phyloP scores from a whole-genome alignment of 2,888 invertebrate genomes.

The Brachyptera putata region DNA sequence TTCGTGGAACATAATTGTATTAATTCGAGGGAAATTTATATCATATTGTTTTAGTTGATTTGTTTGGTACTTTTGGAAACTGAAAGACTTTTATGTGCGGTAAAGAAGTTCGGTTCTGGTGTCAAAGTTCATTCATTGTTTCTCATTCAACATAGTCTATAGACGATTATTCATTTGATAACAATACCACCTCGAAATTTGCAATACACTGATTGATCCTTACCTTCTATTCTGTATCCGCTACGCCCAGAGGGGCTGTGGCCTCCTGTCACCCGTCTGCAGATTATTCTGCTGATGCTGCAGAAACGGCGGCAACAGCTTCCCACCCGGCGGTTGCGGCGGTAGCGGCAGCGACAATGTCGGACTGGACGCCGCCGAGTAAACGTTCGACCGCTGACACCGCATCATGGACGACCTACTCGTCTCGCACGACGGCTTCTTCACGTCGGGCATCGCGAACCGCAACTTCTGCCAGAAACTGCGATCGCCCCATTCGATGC shows the following conservation, averaged over 20 bases:
- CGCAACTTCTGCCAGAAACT: slow-evolving; percentile 96
- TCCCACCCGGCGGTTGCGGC: slow-evolving; percentile 43
- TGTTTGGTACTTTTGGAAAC: too few species aligned
- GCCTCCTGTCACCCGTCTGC: slow-evolving; percentile 43
- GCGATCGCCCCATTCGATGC: slow-evolving; percentile 90
- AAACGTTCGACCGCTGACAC: slow-evolving; percentile 46
- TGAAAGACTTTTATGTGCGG: too few species aligned
- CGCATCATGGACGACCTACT: slow-evolving; percentile 52
- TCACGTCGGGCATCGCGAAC: slow-evolving; percentile 82
- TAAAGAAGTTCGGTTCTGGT: too few species aligned
- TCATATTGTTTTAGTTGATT: too few species aligned
- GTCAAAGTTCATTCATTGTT: too few species aligned
- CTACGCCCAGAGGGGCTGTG: slow-evolving; percentile 77
- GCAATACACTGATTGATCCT: too few species aligned
- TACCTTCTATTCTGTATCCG: slow-evolving; percentile 40
- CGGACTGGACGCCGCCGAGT: slow-evolving; percentile 30
- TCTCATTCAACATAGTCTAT: too few species aligned
- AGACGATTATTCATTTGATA: too few species aligned
- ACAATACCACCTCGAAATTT: too few species aligned
- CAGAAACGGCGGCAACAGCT: slow-evolving; percentile 37
- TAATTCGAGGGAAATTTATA: too few species aligned
- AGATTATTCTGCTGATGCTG: slow-evolving; percentile 31
- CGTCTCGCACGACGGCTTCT: slow-evolving; percentile 59
- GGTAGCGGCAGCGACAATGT: slow-evolving; percentile 43
- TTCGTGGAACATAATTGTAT: too few species aligned